Percentiles rank a stretch among this genome's conserved stretches.
Evolutionary conservation across 2,113 vertebrate species (phyloP).

Genomic region (Danio rerio): DNA sequence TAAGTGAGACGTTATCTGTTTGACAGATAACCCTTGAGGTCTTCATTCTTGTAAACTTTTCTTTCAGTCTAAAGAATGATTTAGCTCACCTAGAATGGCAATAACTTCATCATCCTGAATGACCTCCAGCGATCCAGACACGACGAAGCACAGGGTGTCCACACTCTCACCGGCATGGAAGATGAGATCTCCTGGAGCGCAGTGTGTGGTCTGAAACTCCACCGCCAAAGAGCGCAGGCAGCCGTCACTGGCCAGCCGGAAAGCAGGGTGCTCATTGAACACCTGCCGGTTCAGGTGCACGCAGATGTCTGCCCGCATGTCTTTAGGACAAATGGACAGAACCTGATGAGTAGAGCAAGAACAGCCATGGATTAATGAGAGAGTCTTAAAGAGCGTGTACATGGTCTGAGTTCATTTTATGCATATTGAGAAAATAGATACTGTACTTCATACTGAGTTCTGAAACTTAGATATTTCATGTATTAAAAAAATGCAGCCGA

Average conservation of each 20-base stretch:
- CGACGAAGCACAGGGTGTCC: conserved; percentile 96
- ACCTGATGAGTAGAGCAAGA: conserved; percentile 76
- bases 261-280: conserved; percentile 97
- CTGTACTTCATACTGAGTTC: too few relatives aligned
- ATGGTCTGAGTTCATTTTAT: too few relatives aligned
- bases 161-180: conserved; percentile 97
- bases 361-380: too few relatives aligned
- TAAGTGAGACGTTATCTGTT: not conserved
- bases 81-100: conserved; percentile 90
- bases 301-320: conserved; percentile 98
- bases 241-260: conserved; percentile 95
- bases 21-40: not conserved
- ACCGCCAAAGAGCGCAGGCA: conserved; percentile 94
- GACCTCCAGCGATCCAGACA: conserved; percentile 96
- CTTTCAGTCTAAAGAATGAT: not conserved
- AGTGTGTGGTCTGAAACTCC: conserved; percentile 98
- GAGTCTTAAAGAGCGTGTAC: too few relatives aligned
- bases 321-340: conserved; percentile 97
- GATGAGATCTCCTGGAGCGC: conserved; percentile 97
- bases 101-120: conserved; percentile 99
- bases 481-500: too few relatives aligned
- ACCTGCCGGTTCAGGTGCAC: conserved; percentile 97
- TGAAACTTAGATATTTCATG: too few relatives aligned
- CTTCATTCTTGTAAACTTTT: not conserved
- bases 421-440: too few relatives aligned